phyloP scores from a whole-genome alignment of 2,113 vertebrate species.

The Labrus mixtus region DNA sequence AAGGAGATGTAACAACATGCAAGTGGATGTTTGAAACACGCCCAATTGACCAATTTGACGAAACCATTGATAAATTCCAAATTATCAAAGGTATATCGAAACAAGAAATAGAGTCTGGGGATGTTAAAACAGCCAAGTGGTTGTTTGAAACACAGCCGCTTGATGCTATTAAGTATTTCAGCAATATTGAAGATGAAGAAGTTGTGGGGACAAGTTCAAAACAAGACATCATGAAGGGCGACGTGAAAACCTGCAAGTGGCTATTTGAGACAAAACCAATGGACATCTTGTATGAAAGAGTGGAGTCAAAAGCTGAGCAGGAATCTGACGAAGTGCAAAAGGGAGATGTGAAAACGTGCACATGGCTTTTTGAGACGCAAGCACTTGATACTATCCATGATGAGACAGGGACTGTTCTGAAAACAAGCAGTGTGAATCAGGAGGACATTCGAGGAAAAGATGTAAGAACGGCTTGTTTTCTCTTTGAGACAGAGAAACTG shows the following conservation, averaged over 20 bases:
- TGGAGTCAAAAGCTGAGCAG: slow-evolving; percentile 70
- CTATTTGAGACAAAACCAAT: slow-evolving; percentile 94
- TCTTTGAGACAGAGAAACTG: slow-evolving; percentile 92
- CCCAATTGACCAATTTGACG: slow-evolving; percentile 92
- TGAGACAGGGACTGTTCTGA: slow-evolving; percentile 81
- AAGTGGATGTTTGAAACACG: slow-evolving; percentile 96
- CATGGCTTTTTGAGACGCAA: slow-evolving; percentile 93
- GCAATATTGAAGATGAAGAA: slow-evolving; percentile 87
- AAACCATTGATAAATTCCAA: slow-evolving; percentile 88
- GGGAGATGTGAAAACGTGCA: slow-evolving; percentile 91
- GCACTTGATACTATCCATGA: slow-evolving; percentile 88
- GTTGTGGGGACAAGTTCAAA: slow-evolving; percentile 58
- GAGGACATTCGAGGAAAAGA: slow-evolving; percentile 90
- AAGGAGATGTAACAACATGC: slow-evolving; percentile 90
- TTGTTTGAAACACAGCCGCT: slow-evolving; percentile 95
- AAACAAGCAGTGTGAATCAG: slow-evolving; percentile 84
- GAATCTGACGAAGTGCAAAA: slow-evolving; percentile 83
- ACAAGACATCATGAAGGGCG: slow-evolving; percentile 86
- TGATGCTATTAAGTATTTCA: slow-evolving; percentile 91
- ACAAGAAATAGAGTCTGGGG: slow-evolving; percentile 90
- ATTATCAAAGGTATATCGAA: slow-evolving; percentile 93
- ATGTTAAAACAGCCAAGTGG: slow-evolving; percentile 95
- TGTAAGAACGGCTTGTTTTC: slow-evolving; percentile 87
- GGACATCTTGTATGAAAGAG: slow-evolving; percentile 90
- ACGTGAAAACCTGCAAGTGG: slow-evolving; percentile 93